These are phyloP conservation scores for Nerophis ophidion DNA, from an alignment of 2,113 vertebrate species.

Conservation along the genomic window DNA sequence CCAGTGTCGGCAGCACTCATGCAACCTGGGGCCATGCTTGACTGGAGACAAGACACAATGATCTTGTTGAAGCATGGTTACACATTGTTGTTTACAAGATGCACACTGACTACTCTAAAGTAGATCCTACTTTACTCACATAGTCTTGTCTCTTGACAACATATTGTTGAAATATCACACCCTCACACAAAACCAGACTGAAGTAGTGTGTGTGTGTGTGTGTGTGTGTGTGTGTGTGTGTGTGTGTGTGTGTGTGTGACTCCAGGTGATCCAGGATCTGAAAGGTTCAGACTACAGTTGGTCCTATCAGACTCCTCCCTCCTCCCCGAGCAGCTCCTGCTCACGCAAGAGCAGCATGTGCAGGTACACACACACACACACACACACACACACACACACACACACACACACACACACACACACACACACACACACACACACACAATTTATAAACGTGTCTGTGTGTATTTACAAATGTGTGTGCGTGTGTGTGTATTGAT, in stretches of 20 bases:
- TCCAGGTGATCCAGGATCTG: slow-evolving; percentile 93
- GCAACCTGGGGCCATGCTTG: no score
- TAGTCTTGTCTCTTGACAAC: no score
- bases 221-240: not conserved
- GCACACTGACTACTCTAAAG: no score
- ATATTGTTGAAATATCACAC: not conserved
- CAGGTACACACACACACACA: slow-evolving; percentile 72
- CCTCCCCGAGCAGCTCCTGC: slow-evolving; percentile 90
- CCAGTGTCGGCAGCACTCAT: no score
- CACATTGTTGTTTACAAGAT: no score
- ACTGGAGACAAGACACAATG: no score
- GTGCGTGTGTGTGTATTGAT: no score
- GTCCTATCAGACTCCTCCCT: slow-evolving; percentile 96
- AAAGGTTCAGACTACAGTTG: slow-evolving; percentile 97
- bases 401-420: not conserved
- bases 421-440: no score
- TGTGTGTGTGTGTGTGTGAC: not conserved
- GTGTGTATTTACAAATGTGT: no score
- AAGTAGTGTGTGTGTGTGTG: not conserved
- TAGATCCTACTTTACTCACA: no score
- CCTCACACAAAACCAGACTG: not conserved
- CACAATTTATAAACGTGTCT: no score
- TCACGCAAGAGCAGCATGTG: slow-evolving; percentile 99
- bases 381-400: slow-evolving; percentile 7
- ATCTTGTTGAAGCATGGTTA: no score